Base-by-base conservation (phyloP, 1,140 invertebrate species). In the Augochlora pura region DNA sequence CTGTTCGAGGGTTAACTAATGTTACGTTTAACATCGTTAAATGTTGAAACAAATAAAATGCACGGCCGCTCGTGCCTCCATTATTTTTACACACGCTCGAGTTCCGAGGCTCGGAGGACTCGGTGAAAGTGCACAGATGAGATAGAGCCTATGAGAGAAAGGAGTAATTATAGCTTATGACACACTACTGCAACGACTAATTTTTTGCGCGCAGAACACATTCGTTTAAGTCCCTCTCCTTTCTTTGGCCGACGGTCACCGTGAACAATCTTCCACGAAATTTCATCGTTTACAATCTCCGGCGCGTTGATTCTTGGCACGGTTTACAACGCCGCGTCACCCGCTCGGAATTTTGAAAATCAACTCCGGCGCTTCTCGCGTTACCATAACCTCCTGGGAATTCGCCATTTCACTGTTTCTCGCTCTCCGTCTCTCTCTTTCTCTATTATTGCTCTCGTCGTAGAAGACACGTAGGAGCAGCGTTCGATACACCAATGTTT, bases 161-260 rank as follows among this genome's bases (percentile, higher is more conserved):
- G 84, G 84, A 86, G 86, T 86, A 86, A 86, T 86, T 86, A 83
- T 39, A 62, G 72, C 84, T 86, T 85, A 85, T 85, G 80, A 86
- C 80, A 86, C 70, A 80, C 71, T 85, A 71, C 76, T 54, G 71
- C 71, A 82, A 85, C 64, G 63, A 27, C 46, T 63, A 67, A 85
- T 81, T 81, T 74, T 66, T 80, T 57, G n/a, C 38, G 23, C 66
- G 59, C 32, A 1, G 9, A 76, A 9, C 25, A 18, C 32, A 52
- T 1, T 1, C 32, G 2, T 21, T 57, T n/a, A 8, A 21, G 54
- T 57, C 21, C 7, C 12, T 59, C n/a, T 12, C 32, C 21, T 27
- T 5, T 16, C 9, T 49, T 12, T n/a, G 18, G 27, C 14, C 59
- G 10, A 16, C 6, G 23, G 38, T 16, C 12, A 62, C 18, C 7